Conservation (phyloP, 2,888 invertebrate species). For the Tenthredo livida region DNA sequence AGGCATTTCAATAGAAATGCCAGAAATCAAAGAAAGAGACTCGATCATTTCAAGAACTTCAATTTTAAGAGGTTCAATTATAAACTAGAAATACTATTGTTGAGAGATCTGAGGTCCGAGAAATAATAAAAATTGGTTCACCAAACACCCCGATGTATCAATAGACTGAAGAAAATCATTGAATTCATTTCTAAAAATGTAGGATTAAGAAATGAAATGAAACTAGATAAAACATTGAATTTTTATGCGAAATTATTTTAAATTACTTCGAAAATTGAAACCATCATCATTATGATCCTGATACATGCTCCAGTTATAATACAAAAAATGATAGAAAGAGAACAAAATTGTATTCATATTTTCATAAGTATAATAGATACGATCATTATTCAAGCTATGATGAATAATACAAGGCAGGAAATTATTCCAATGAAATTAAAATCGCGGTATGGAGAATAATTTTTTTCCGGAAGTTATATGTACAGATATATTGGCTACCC, state of each 20-base stretch:
- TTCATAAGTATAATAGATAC: neutral
- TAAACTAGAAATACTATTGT: neutral
- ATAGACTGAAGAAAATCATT: neutral
- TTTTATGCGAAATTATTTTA: neutral
- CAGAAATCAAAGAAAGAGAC: neutral
- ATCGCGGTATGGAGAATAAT: neutral
- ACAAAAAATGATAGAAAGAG: neutral
- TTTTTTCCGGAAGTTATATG: neutral
- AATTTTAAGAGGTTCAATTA: neutral
- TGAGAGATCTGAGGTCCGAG: neutral
- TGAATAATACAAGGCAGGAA: neutral
- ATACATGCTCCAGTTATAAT: neutral
- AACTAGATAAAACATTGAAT: neutral
- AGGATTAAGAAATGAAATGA: neutral
- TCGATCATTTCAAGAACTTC: neutral
- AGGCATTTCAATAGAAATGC: neutral
- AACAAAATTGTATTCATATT: neutral
- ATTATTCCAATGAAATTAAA: neutral
- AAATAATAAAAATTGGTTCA: neutral
- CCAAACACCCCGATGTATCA: neutral
- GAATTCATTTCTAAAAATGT: neutral
- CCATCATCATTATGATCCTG: neutral
- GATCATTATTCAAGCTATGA: neutral
- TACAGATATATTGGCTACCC: neutral
- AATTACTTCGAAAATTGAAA: neutral